Base-by-base conservation (phyloP, 2,888 invertebrate genomes). In the Prosopocoilus inquinatus region DNA sequence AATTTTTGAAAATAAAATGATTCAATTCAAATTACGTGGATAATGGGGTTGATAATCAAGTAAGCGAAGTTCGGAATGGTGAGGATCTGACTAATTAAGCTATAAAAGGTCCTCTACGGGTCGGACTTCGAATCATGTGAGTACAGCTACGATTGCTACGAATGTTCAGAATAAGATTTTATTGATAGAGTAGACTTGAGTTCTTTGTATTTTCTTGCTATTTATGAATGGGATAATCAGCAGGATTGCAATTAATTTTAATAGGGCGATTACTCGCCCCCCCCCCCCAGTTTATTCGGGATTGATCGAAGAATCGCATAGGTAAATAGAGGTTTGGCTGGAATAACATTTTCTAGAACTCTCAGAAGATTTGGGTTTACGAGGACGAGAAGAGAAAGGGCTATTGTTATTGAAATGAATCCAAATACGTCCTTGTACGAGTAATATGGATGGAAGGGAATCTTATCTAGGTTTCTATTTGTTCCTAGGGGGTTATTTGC, bases 261-360 rank as follows among this genome's bases (percentile, higher is more conserved):
- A 54, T 78, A 87, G 68, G 0, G 83, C 83, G 67, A 87, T 77
- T 38, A 90, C 89, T 60, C n/a, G n/a, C n/a, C n/a, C n/a, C n/a
- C n/a, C n/a, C 90, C 89, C 50, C 89, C 88, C 78, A 89, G 71
- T 82, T 91, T 90, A 79, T 88, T 90, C 3, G 90, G 89, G 55
- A 91, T 88, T 36, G 89, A 88, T 16, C 90, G 90, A 68, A 91
- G 65, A 80, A 91, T 90, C 11, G 89, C 87, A 75, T 90, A 90
- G 9, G 90, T 89, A 81, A 90, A 90, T 80, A 91, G 68, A 0
- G 85, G 82, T 62, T 87, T 87, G 3, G 87, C 88, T 0, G 84
- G 83, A 13, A 82, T 85, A 78, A 88, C 90, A 78, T 89, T 90
- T 79, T 89, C 89, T 0, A 87, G 85, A 28, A 89, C 88, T 65